phyloP scores from a whole-genome alignment of 2,113 vertebrate species.

The Chauna torquata region DNA sequence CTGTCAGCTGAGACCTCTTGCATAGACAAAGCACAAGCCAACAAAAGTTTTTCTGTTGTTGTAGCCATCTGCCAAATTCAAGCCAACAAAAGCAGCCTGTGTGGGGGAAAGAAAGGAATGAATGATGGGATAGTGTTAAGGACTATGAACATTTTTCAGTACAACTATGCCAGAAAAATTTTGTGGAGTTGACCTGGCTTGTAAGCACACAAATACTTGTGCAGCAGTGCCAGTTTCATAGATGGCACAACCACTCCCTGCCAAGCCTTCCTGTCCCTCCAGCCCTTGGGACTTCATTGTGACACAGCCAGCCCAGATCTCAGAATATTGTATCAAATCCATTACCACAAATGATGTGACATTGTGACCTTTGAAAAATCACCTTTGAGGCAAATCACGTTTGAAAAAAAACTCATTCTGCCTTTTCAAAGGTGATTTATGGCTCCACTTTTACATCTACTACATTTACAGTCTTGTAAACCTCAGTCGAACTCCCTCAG shows the following conservation, averaged over 20 bases:
- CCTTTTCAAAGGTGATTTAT: neutral
- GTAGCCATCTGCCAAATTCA: neutral
- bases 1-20: neutral
- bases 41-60: neutral
- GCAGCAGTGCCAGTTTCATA: neutral
- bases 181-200: neutral
- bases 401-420: neutral
- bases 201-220: neutral
- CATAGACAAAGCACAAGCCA: rapidly evolving
- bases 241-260: rapidly evolving
- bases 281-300: neutral
- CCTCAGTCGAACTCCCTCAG: neutral
- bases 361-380: too few relatives aligned
- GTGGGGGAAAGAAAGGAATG: neutral
- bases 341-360: neutral
- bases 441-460: neutral
- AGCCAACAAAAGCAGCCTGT: neutral
- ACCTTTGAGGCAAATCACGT: too few relatives aligned
- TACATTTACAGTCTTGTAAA: neutral
- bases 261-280: neutral
- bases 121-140: neutral
- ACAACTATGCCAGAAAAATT: neutral
- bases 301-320: neutral
- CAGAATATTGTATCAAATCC: neutral
- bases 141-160: neutral